These are phyloP conservation scores for Isurus oxyrinchus DNA, from an alignment of 2,113 vertebrate genomes.

Conservation along the genomic window DNA sequence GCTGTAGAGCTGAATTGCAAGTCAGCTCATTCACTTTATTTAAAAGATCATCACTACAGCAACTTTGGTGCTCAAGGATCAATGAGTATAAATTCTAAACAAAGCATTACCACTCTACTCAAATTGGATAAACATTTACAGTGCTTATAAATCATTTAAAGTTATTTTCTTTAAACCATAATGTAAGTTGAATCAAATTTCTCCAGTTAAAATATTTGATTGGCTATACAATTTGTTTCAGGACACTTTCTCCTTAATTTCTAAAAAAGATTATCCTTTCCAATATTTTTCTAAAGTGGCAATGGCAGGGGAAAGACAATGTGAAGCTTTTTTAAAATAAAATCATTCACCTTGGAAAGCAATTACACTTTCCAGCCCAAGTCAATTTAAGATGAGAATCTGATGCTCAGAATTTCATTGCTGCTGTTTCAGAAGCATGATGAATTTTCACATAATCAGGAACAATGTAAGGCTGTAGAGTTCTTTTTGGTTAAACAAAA, in stretches of 20 bases:
- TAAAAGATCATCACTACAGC: not conserved
- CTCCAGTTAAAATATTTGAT: not conserved
- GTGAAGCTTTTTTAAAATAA: not conserved
- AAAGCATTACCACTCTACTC: not conserved
- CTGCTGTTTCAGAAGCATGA: not conserved
- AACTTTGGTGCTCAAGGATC: not conserved
- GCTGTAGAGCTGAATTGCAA: not conserved
- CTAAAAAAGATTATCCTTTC: not conserved
- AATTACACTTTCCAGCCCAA: not conserved
- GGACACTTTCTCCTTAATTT: not conserved
- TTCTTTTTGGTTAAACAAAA: not conserved
- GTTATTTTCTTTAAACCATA: not conserved
- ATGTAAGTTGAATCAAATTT: not conserved
- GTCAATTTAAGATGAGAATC: not conserved
- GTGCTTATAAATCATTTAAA: not conserved
- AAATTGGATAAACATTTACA: not conserved
- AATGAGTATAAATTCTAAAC: not conserved
- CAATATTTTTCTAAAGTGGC: not conserved
- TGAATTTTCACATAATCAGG: not conserved
- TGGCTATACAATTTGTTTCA: not conserved
- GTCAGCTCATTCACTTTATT: not conserved
- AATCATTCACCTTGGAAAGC: not conserved
- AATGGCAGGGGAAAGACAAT: not conserved
- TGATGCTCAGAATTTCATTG: no score
- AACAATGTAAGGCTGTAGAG: not conserved